Base-by-base conservation (phyloP, 2,888 invertebrate species). In the Oscheius sp. region DNA sequence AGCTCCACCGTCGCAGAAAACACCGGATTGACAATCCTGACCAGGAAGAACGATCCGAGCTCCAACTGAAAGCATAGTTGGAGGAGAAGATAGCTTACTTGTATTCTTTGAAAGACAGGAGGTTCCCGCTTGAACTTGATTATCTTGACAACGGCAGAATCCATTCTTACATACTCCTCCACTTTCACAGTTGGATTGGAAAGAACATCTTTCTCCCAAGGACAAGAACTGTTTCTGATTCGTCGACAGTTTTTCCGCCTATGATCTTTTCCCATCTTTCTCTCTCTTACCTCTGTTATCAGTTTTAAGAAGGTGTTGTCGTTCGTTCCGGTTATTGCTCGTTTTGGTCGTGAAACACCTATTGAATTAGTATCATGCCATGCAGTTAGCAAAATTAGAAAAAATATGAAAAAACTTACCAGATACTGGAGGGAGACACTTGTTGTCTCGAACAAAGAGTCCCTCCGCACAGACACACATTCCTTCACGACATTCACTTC, bases 1-100 rank as follows among this genome's bases (percentile, higher is more conserved):
- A 1, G 83, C 72, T 1, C 84, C 85, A 14, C 85, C 85, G 47
- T 82, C 82, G 67, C 85, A 85, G 59, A 83, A 81, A 38, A 73
- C 70, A 1, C 74, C 74, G 32, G 68, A 54, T 2, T 56, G 59
- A 50, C 85, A 85, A 1, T 67, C 47, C 9, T 70, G 59, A 24
- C 80, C 82, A 1, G 85, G 84, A 8, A 64, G 26, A 12, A 80
- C 76, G 50, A 83, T 78, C 1, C 68, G 67, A 38, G 80, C 74
- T 4, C 79, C 64, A 9, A 83, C 83, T 83, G 56, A 33, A 75
- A 67, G 14, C 9, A 30, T 12, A 20, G 4, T 8, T 64, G 56
- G 17, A 17, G 30, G 22, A n/a, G 36, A 12, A 41, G 30, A 24
- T 1, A 22, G 24, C 32, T 64, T 33, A 64, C 64, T 64, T 14